Conservation (phyloP, 2,113 vertebrate species). For the Turnix velox region DNA sequence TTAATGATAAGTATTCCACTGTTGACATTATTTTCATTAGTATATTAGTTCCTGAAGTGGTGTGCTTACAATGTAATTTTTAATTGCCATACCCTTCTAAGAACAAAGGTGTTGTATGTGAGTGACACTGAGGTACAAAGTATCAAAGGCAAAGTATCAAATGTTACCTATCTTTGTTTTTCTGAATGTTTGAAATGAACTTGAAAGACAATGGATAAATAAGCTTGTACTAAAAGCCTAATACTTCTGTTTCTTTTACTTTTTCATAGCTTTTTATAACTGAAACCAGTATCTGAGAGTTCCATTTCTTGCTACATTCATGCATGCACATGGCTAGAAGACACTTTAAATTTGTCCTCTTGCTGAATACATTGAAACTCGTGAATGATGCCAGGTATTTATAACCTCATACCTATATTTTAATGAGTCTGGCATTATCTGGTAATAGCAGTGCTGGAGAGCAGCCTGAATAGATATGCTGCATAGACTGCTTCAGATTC, state of each 20-base stretch:
- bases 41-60: background rate
- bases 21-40: background rate
- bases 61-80: background rate
- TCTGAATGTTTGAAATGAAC: slow-evolving; percentile 19
- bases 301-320: background rate
- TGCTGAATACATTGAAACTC: background rate
- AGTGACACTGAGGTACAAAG: background rate
- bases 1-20: background rate
- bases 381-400: background rate
- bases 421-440: background rate
- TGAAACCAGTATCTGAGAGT: background rate
- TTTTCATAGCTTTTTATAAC: background rate
- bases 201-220: slow-evolving; percentile 47
- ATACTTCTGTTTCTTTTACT: background rate
- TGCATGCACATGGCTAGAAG: background rate
- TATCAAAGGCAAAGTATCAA: background rate
- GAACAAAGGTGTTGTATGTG: background rate
- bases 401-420: background rate
- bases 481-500: background rate
- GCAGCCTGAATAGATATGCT: background rate
- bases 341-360: background rate
- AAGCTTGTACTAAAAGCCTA: background rate
- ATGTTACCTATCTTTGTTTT: slow-evolving; percentile 32
- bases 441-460: background rate
- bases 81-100: background rate